phyloP scores from a whole-genome alignment of 2,888 invertebrate species.

The Alloplasta piceator region DNA sequence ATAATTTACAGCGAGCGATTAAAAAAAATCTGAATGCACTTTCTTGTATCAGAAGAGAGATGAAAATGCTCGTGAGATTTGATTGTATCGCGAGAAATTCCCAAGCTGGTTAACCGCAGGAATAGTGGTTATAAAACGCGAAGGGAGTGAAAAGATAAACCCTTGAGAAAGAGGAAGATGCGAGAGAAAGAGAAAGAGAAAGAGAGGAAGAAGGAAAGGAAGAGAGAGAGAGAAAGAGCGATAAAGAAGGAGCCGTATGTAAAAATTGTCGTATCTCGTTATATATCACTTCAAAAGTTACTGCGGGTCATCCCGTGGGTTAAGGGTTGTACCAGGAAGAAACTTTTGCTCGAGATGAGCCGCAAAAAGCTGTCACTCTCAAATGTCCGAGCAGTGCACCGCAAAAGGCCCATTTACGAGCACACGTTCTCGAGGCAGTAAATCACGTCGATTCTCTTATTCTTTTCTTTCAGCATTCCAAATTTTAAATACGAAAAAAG shows the following conservation, averaged over 20 bases:
- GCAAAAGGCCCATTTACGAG: conserved; percentile 49
- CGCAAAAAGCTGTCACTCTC: conserved; percentile 33
- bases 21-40: not conserved
- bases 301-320: conserved; percentile 43
- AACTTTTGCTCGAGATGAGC: conserved; percentile 21
- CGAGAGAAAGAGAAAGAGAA: not conserved
- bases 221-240: conserved; percentile 11
- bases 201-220: conserved; percentile 22
- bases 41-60: not conserved
- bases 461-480: conserved; percentile 8
- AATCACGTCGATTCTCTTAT: conserved; percentile 32
- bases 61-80: conserved; percentile 3
- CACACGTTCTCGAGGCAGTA: conserved; percentile 32
- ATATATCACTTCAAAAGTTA: conserved; percentile 29
- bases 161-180: conserved; percentile 22
- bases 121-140: conserved; percentile 42
- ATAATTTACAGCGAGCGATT: not conserved
- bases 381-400: not conserved
- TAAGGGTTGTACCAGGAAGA: conserved; percentile 49
- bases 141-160: conserved; percentile 15
- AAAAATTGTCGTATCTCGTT: conserved; percentile 25
- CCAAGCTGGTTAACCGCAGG: conserved; percentile 42
- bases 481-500: conserved; percentile 41
- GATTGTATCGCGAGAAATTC: conserved; percentile 25
- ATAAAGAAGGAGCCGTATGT: not conserved